Conservation (phyloP, 2,113 vertebrate genomes). For the Calonectris borealis region DNA sequence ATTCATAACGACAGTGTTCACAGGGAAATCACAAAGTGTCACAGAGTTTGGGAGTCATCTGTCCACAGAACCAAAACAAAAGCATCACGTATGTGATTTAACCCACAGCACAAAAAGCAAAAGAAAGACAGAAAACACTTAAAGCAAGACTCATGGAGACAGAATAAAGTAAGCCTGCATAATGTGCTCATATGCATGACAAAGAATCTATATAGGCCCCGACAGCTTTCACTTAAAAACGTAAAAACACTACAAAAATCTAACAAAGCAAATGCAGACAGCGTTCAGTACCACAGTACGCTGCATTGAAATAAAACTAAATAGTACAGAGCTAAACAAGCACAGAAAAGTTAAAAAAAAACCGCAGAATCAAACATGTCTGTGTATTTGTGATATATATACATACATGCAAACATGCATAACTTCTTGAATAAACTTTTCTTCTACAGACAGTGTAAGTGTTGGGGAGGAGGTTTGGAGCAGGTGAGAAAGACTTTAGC, state of each 20-base stretch:
- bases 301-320: not conserved
- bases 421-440: not conserved
- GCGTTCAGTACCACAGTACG: not conserved
- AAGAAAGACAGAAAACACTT: not conserved
- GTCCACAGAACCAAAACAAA: not conserved
- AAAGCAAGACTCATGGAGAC: not conserved
- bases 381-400: not conserved
- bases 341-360: not conserved
- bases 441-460: not conserved
- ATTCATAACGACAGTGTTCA: not conserved
- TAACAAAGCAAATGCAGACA: not conserved
- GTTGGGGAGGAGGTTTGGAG: accelerated
- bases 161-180: not conserved
- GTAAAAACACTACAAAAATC: not conserved
- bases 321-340: not conserved
- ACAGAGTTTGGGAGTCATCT: not conserved
- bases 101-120: not conserved
- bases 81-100: not conserved
- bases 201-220: not conserved
- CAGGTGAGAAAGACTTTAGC: not conserved
- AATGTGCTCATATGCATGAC: not conserved
- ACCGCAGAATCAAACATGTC: not conserved
- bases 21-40: not conserved
- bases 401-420: not conserved
- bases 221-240: not conserved